Base-by-base conservation (phyloP, 2,113 vertebrate species). In the Raphicerus campestris region DNA sequence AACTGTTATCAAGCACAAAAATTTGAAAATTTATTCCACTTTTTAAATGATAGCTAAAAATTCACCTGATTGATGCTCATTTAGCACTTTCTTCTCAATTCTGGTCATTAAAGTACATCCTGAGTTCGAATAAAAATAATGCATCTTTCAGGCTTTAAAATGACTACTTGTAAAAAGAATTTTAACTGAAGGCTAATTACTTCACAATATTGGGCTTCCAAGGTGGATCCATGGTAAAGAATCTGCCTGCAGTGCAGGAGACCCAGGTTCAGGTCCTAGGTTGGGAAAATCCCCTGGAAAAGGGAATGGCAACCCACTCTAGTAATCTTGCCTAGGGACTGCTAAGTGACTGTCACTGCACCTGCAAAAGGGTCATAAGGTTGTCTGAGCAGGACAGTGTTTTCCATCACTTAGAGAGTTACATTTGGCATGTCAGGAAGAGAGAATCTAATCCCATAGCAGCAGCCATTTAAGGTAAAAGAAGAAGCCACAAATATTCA, bases 381-480 rank as follows among this genome's bases (percentile, higher is more conserved):
- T 97, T 98, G 96, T 98, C 97, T 98, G 95, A 61, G 92, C 78
- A 95, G 96, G 93, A 98, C 90, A 98, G 95, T 91, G 93, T 90
- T 97, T 96, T 58, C 95, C 97, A 98, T 93, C 89, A 94, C 97
- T 35, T 95, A 97, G 81, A 98, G 90, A 30, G 28, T 98, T 98
- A 98, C 97, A 97, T 98, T 98, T 98, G 98, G 98, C 97, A 93
- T 98, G 96, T 97, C 75, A 98, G 98, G 90, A 60, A 95, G 35
- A 97, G 60, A 97, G 96, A 96, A 94, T 56, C 75, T 89, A 96
- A 97, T 98, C 98, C 98, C 98, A 98, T 97, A 98, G 96, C 97
- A 98, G 98, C 98, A 98, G 98, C 98, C 97, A 97, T 96, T 98
- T 61, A 82, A 98, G 98, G 98, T 89, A 97, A 98, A 98, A 98